These are phyloP conservation scores for Notolepis coatsorum DNA, from an alignment of 2,797 vertebrate genomes.

Conservation along the genomic window DNA sequence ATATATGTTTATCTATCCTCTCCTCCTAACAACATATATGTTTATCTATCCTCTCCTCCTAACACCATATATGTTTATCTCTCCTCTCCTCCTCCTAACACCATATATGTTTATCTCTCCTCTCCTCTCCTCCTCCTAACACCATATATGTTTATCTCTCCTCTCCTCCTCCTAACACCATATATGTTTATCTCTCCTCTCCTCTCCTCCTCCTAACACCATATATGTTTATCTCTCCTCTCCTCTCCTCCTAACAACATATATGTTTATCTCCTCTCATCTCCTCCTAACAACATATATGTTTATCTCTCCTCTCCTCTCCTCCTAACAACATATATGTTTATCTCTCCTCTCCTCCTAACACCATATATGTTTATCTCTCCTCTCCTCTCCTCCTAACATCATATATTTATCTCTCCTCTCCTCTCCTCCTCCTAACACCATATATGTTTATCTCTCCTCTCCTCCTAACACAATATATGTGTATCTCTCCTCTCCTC, in stretches of 20 bases:
- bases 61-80: not conserved
- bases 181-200: too few species aligned
- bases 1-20: not conserved
- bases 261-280: not conserved
- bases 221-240: not conserved
- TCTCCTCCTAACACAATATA: not conserved
- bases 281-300: not conserved
- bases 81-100: too few species aligned
- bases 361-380: conserved; percentile 1
- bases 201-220: not conserved
- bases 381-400: too few species aligned
- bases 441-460: too few species aligned
- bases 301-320: not conserved
- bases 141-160: not conserved
- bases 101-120: too few species aligned
- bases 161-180: too few species aligned
- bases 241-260: too few species aligned
- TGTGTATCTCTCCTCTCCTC: not conserved
- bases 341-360: not conserved
- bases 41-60: not conserved
- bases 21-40: too few species aligned
- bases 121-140: not conserved
- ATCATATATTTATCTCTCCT: too few species aligned
- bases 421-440: not conserved
- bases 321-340: too few species aligned